These are phyloP conservation scores for Carlito syrichta DNA, from an alignment of 2,113 vertebrate genomes.

Conservation along the genomic window DNA sequence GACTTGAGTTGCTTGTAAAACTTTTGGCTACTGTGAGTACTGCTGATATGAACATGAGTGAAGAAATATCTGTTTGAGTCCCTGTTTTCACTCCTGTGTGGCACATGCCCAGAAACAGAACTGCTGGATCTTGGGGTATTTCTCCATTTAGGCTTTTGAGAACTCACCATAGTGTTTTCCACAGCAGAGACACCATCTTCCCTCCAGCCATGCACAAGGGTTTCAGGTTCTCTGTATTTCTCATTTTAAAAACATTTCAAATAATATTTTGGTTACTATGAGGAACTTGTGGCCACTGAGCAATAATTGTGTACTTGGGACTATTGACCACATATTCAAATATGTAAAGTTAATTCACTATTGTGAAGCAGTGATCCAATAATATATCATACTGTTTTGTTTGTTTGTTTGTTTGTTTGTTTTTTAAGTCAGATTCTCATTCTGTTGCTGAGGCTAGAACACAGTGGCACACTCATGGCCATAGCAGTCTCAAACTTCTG, in stretches of 20 bases:
- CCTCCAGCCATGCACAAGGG: background rate
- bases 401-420: no score
- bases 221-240: background rate
- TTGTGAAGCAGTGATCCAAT: background rate
- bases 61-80: background rate
- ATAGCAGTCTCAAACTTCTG: no score
- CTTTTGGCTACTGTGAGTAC: background rate
- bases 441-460: no score
- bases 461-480: no score
- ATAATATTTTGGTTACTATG: background rate
- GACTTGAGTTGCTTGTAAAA: background rate
- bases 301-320: background rate
- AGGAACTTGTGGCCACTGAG: background rate
- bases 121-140: background rate
- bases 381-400: no score
- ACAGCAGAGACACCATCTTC: background rate
- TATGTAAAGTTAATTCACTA: background rate
- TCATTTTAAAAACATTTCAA: background rate
- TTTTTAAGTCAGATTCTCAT: no score
- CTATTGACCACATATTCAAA: background rate
- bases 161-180: background rate
- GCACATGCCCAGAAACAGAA: background rate
- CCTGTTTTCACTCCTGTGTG: background rate
- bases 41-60: background rate
- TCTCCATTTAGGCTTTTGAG: background rate